Evolutionary conservation across 2,888 invertebrate species (phyloP), one percentile per base, ranked within the genome.

Genomic region (Noctua pronuba): DNA sequence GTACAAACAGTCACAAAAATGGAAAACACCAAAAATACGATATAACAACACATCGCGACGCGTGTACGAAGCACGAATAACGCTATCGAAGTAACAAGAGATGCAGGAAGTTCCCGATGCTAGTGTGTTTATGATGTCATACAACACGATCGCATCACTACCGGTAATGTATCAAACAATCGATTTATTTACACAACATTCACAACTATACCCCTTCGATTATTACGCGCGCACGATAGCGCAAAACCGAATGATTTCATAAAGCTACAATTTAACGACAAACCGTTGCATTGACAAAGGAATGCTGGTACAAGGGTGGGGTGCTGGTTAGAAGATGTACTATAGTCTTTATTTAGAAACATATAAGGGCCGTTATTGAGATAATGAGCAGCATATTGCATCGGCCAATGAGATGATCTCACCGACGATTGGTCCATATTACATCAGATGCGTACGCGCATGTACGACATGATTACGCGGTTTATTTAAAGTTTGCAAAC

Each of bases 171-270:
- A 88, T 90, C 89, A 95, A 95, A 95, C 95, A 95, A 94, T 91
- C 83, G 79, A 75, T 86, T 86, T 95, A 92, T 93, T 95, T 94
- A 93, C 89, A 94, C 88, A 92, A 93, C 92, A 93, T 84, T 82
- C 83, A 83, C 80, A 86, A 90, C 89, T 91, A 90, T 92, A 93
- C 92, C 88, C 91, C 89, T 88, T 88, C 76, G 58, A 79, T 86
- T 77, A 79, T 80, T 76, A 82, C 83, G 79, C 64, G 69, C 76
- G 74, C 46, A 41, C 73, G 76, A 52, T 31, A 24, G 31, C 74
- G 71, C 65, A 82, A 81, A 77, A 64, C 65, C 58, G 66, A 83
- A 79, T 88, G 83, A 82, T 80, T 87, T 80, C 83, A 82, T 82
- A 77, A 71, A 35, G 70, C 79, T 79, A 75, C 81, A 75, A 75